Evolutionary conservation across 2,888 invertebrate species (phyloP).

Genomic region (Kuschelorhynchus macadamiae): DNA sequence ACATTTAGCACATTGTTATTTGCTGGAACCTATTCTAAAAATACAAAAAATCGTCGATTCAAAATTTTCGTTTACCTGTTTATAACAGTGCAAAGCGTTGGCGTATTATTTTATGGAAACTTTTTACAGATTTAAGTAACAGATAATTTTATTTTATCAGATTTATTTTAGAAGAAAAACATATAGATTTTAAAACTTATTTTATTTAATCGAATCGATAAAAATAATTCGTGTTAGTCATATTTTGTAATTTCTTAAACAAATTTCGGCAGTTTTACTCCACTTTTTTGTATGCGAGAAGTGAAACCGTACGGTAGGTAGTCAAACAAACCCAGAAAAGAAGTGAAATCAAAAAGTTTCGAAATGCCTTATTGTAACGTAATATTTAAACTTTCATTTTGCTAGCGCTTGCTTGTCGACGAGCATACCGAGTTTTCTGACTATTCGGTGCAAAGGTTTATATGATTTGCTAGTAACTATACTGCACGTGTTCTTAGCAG

Average conservation of each 20-base stretch:
- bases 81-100: not conserved
- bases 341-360: slow-evolving; percentile 44
- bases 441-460: slow-evolving; percentile 8
- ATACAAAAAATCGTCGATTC: too few species aligned
- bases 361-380: slow-evolving; percentile 35
- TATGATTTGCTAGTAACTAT: slow-evolving; percentile 13
- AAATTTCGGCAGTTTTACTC: slow-evolving; percentile 36
- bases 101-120: not conserved
- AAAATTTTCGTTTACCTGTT: too few species aligned
- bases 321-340: slow-evolving; percentile 35
- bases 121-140: not conserved
- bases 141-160: not conserved
- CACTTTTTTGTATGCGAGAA: slow-evolving; percentile 33
- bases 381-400: slow-evolving; percentile 38
- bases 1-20: too few species aligned
- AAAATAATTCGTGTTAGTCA: not conserved
- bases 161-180: not conserved
- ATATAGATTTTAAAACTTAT: too few species aligned
- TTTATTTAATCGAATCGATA: not conserved
- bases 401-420: slow-evolving; percentile 19
- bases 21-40: too few species aligned
- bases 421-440: slow-evolving; percentile 18
- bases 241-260: slow-evolving; percentile 7
- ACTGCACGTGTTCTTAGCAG: not conserved
- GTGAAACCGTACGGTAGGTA: slow-evolving; percentile 32